phyloP scores from a whole-genome alignment of 2,888 invertebrate genomes.

The Sclerodermus sp. region DNA sequence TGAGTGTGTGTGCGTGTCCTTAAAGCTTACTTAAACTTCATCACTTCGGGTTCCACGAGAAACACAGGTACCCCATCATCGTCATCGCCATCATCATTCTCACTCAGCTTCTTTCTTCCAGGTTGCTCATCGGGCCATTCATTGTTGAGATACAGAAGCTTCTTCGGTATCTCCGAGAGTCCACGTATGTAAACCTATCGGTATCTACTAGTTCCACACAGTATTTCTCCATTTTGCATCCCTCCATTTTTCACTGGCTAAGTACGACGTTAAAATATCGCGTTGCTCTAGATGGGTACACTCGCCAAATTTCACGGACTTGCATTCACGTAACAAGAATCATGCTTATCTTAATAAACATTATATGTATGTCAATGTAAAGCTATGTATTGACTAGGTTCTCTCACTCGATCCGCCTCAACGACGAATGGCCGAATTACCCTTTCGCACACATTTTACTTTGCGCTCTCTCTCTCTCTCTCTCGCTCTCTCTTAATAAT shows the following conservation, averaged over 20 bases:
- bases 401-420: conserved; percentile 45
- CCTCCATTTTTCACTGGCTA: conserved; percentile 7
- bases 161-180: conserved; percentile 5
- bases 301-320: background rate
- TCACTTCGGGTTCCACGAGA: too few relatives aligned
- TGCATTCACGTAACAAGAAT: conserved; percentile 14
- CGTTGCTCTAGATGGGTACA: conserved; percentile 12
- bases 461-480: background rate
- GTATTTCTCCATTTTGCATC: conserved; percentile 1
- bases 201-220: background rate
- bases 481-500: background rate
- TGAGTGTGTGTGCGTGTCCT: background rate
- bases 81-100: too few relatives aligned
- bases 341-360: conserved; percentile 28
- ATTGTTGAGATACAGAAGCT: conserved; percentile 29
- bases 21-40: background rate
- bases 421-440: conserved; percentile 41
- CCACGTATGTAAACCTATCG: background rate
- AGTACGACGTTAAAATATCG: conserved; percentile 28
- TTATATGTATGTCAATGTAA: conserved; percentile 51
- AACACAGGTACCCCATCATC: too few relatives aligned
- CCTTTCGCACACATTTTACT: background rate
- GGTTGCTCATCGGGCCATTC: conserved; percentile 30
- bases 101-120: background rate
- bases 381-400: conserved; percentile 58